Percentiles rank a stretch among this genome's conserved stretches.
These are phyloP conservation scores for Galbula dea DNA, from an alignment of 2,113 vertebrate species.

Conservation along the genomic window DNA sequence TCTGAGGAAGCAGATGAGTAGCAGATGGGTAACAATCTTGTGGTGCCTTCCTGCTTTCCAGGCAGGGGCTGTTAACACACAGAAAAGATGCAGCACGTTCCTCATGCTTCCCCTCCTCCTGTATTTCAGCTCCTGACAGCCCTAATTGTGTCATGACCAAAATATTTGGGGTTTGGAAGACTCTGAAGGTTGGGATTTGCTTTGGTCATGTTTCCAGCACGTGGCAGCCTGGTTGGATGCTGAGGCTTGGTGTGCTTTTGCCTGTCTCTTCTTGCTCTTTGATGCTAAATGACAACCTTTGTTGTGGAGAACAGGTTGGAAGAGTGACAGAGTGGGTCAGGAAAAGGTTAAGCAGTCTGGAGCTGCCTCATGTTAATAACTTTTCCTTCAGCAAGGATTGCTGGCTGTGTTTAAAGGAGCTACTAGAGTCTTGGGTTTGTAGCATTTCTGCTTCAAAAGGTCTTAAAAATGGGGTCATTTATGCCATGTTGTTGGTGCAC, in stretches of 20 bases:
- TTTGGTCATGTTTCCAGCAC: neutral
- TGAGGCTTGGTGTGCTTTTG: neutral
- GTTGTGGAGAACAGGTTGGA: neutral
- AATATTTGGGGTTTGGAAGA: neutral
- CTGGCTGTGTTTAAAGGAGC: neutral
- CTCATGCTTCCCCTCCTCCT: accelerated
- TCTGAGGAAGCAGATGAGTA: neutral
- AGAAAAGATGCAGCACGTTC: neutral
- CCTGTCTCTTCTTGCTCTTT: neutral
- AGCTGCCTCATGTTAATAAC: neutral
- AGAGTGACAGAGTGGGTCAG: neutral
- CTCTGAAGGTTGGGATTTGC: neutral
- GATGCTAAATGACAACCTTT: neutral
- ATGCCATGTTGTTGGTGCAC: neutral
- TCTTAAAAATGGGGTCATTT: neutral
- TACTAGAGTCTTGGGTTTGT: neutral
- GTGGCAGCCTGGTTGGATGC: neutral
- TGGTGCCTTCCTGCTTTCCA: neutral
- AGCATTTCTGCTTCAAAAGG: neutral
- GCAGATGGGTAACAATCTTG: neutral
- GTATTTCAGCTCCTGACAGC: neutral
- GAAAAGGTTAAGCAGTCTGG: neutral
- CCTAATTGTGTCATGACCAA: neutral
- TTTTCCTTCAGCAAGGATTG: neutral
- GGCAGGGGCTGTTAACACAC: neutral